Evolutionary conservation across 2,888 invertebrate species (phyloP).

Genomic region (Leptopilina drosophilae): DNA sequence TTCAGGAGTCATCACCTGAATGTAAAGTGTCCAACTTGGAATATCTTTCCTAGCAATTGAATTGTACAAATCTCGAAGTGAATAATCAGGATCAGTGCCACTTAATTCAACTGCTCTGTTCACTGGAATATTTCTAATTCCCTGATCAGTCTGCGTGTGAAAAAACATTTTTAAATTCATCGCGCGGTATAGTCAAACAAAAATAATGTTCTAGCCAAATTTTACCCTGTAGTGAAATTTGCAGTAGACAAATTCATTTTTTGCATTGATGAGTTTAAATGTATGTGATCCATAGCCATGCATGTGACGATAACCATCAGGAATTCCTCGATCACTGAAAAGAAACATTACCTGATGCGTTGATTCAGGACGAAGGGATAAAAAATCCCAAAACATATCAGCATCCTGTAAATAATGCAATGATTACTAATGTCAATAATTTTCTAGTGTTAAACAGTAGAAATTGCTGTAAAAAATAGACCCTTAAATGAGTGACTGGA

Average conservation of each 20-base stretch:
- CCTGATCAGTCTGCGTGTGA: conserved; percentile 42
- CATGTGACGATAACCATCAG: conserved; percentile 94
- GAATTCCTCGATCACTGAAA: conserved; percentile 93
- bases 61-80: conserved; percentile 38
- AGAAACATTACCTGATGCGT: conserved; percentile 88
- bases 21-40: conserved; percentile 39
- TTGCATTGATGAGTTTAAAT: conserved; percentile 89
- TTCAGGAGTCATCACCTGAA: conserved; percentile 39
- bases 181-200: no score
- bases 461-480: neutral
- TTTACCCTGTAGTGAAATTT: conserved; percentile 90
- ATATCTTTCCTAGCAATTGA: conserved; percentile 29
- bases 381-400: conserved; percentile 96
- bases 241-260: conserved; percentile 86
- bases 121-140: conserved; percentile 38
- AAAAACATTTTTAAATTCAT: neutral
- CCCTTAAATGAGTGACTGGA: conserved; percentile 39
- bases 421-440: neutral
- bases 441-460: neutral
- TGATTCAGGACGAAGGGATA: conserved; percentile 89
- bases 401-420: conserved; percentile 80
- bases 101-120: conserved; percentile 21
- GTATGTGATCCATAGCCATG: conserved; percentile 95
- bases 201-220: no score
- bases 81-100: conserved; percentile 41